These are phyloP conservation scores for Diuraphis noxia DNA, from an alignment of 1,140 invertebrate genomes.

Conservation along the genomic window DNA sequence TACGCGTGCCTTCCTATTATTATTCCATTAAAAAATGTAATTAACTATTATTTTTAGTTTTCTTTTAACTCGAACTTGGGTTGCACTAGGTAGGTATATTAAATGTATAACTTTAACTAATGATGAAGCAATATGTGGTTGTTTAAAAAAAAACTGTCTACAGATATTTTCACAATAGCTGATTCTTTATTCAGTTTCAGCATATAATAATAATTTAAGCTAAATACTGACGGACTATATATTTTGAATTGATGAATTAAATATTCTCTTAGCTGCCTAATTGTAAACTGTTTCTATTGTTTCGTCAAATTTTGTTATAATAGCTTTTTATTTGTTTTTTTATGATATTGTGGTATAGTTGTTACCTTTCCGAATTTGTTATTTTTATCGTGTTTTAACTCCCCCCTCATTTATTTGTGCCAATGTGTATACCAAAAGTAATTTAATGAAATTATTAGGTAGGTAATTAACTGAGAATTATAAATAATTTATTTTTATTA, in stretches of 20 bases:
- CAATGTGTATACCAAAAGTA: too few relatives aligned
- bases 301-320: background rate
- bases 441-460: too few relatives aligned
- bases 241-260: background rate
- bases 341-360: too few relatives aligned
- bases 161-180: background rate
- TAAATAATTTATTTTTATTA: too few relatives aligned
- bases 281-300: background rate
- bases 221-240: background rate
- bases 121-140: background rate
- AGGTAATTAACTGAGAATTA: too few relatives aligned
- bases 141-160: background rate
- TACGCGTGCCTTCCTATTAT: too few relatives aligned
- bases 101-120: background rate
- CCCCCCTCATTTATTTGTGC: too few relatives aligned
- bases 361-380: too few relatives aligned
- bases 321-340: background rate
- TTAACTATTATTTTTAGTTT: background rate
- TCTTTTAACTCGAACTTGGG: background rate
- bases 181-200: background rate
- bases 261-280: background rate
- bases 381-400: too few relatives aligned
- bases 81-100: background rate
- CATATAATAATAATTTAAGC: background rate
- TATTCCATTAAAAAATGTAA: background rate